A percentile compares a stretch with the other conserved stretches of the same genome.
These are phyloP conservation scores for Scrobipalpa costella DNA, from an alignment of 2,888 invertebrate genomes.

Conservation along the genomic window DNA sequence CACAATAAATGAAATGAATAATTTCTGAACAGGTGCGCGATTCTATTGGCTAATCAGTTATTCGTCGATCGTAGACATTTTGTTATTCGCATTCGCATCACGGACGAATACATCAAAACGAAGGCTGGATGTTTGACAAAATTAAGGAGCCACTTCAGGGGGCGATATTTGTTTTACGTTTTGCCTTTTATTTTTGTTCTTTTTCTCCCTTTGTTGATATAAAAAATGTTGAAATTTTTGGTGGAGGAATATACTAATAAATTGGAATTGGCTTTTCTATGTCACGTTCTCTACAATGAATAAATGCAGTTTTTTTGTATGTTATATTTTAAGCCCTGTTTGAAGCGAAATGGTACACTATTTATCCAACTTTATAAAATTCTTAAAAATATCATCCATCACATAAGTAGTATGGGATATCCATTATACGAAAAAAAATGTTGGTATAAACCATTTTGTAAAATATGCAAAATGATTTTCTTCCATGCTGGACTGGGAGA, in stretches of 20 bases:
- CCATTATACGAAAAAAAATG: too few species aligned
- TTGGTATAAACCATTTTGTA: too few species aligned
- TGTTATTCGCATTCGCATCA: constrained; percentile 31
- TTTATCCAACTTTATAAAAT: too few species aligned
- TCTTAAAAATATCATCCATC: too few species aligned
- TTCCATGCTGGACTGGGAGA: too few species aligned
- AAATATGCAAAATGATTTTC: too few species aligned
- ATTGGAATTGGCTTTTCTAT: background rate
- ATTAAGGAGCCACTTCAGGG: constrained; percentile 46
- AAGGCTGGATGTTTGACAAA: constrained; percentile 59
- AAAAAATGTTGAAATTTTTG: background rate
- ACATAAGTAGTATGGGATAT: too few species aligned
- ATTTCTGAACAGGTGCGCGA: constrained; percentile 51
- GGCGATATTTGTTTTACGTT: constrained; percentile 17
- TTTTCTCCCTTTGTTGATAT: constrained; percentile 7
- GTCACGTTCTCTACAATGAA: too few species aligned
- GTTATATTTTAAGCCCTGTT: too few species aligned
- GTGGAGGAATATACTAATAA: background rate
- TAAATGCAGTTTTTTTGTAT: too few species aligned
- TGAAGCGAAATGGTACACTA: too few species aligned
- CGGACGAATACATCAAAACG: constrained; percentile 60
- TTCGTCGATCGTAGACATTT: constrained; percentile 53
- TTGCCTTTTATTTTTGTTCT: background rate
- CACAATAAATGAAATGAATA: constrained; percentile 10
- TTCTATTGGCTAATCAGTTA: constrained; percentile 54